phyloP scores from a whole-genome alignment of 2,888 invertebrate genomes.

The Barypeithes pellucidus region DNA sequence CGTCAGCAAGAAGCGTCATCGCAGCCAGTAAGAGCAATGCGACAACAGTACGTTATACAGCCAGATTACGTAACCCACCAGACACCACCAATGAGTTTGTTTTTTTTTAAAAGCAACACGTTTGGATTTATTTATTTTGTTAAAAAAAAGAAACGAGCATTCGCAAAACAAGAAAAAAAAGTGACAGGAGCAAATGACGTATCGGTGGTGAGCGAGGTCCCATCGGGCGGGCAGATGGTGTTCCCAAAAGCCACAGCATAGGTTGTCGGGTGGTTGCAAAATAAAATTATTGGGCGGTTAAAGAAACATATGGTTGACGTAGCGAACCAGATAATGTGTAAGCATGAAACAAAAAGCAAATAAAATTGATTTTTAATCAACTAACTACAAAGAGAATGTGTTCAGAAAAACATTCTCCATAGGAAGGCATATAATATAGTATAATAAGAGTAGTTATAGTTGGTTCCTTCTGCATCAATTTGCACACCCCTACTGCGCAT shows the following conservation, averaged over 20 bases:
- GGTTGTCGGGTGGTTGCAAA: conserved; percentile 37
- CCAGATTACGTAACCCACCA: conserved; percentile 70
- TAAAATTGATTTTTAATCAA: conserved; percentile 50
- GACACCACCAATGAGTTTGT: conserved; percentile 65
- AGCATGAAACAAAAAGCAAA: conserved; percentile 71
- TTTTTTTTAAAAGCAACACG: conserved; percentile 58
- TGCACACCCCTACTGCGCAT: too few species aligned
- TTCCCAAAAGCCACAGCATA: conserved; percentile 57
- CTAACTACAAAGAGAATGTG: conserved; percentile 19
- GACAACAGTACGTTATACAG: conserved; percentile 69
- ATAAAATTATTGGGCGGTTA: conserved; percentile 41
- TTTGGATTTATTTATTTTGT: conserved; percentile 51
- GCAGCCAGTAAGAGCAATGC: conserved; percentile 70
- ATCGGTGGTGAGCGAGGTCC: conserved; percentile 64
- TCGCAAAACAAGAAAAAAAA: conserved; percentile 21
- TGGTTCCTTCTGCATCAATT: too few species aligned
- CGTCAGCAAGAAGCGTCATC: conserved; percentile 70
- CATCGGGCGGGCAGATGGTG: conserved; percentile 59
- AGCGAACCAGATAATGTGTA: conserved; percentile 61
- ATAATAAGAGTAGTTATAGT: too few species aligned
- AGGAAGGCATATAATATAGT: too few species aligned
- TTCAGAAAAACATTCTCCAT: neutral
- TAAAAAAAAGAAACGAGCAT: conserved; percentile 28
- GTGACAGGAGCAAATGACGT: conserved; percentile 20
- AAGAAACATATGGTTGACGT: conserved; percentile 46